Evolutionary conservation across 2,888 invertebrate species (phyloP), one percentile per base, ranked within the genome.

Genomic region (Crematogaster levior): DNA sequence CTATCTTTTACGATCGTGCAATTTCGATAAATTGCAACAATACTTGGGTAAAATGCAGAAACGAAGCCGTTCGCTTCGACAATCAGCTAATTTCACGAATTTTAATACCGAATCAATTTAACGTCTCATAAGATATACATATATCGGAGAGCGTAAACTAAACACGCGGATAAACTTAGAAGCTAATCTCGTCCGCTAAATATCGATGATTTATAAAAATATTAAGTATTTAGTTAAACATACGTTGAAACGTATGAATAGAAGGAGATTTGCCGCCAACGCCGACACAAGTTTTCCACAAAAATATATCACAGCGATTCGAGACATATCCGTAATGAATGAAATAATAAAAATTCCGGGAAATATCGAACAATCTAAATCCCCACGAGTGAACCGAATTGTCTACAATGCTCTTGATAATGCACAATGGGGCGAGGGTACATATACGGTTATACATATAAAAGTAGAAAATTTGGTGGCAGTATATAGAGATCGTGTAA

Each of bases 401-500:
- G 37, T 37, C 63, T 51, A 27, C 43, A 82, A 73, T 81, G 81
- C 65, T 84, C 89, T 90, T 89, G 91, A 90, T 90, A 90, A 91
- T 92, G 91, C 91, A 87, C 80, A 85, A 90, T 84, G 84, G 83
- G 83, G 85, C 86, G 84, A 89, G 88, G 91, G 86, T 92, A 90
- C 89, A 84, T 51, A 88, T 88, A 51, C 66, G 89, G 40, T 68
- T 43, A 79, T 79, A 79, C 70, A 89, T 91, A 89, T 91, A 92
- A 92, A 90, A 91, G 91, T 89, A 91, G 90, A 91, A 89, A 89
- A 88, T 90, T 90, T 86, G 88, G 88, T 89, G 89, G 90, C 90
- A 89, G 90, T 90, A 91, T 85, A 90, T 89, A 90, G 93, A 93
- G 93, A 93, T 89, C 90, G 91, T 91, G 81, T 86, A 89, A 87